Evolutionary conservation across 2,113 vertebrate genomes (phyloP), one percentile per base, ranked within the genome.

Genomic region (Onychostoma macrolepis): DNA sequence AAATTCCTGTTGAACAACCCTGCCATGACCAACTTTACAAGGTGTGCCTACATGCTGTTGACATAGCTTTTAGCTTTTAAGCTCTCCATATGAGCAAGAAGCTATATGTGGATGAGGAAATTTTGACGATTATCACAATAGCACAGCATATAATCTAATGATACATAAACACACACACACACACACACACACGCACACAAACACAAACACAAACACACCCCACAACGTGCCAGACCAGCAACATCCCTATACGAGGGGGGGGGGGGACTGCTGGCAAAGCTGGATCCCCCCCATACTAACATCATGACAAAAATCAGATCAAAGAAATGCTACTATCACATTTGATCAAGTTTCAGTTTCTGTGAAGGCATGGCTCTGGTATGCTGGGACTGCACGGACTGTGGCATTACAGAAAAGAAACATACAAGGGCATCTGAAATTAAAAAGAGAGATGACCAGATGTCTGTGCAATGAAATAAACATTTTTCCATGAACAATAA

Each of bases 401-500:
- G 72, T 76, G 41, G 12, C 19, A 76, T 28, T 76, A 9, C n/a
- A 8, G 43, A 48, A 76, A 76, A 76, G 6, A 76, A 76, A 26
- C n/a, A 48, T 26, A 17, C 12, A 28, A 17, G 10, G 38, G 6
- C 41, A 76, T 76, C 72, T 15, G 72, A n/a, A 76, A 28, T 15
- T 28, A 26, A 76, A 48, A 7, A 48, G n/a, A 76, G 41, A 76
- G 6, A 28, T 76, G 12, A 13, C 13, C 41, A 48, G 41, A 48
- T 76, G 74, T 45, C 74, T 76, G n/a, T 48, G n/a, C 41, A 76
- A 76, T 76, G 72, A 45, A 76, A 36, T 4, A 71, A 71, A 4
- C 4, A 1, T 58, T 58, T n/a, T 53, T n/a, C 7, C 33, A 71
- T 19, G 36, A 38, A 24, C 19, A 72, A 72, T 24, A 41, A 71